A percentile compares a stretch with the other conserved stretches of the same genome.
phyloP scores from a whole-genome alignment of 2,888 invertebrate genomes.

The Phragmatobia fuliginosa region DNA sequence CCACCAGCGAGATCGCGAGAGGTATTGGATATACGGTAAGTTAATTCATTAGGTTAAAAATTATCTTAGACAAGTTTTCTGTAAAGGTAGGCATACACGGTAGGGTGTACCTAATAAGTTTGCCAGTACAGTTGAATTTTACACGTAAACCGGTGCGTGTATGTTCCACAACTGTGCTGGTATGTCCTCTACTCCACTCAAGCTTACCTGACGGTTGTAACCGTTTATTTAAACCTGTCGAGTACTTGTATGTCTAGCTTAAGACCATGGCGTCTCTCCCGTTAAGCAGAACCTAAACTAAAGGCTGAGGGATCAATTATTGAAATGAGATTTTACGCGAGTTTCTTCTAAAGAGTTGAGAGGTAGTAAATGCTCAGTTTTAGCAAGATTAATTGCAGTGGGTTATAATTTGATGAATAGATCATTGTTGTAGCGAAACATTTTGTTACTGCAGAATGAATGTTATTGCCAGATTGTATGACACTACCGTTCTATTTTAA shows the following conservation, averaged over 20 bases:
- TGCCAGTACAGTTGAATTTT: too few species aligned
- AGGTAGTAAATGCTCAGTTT: not conserved
- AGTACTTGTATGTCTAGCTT: too few species aligned
- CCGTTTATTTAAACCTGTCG: too few species aligned
- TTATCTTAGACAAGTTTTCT: not conserved
- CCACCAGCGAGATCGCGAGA: too few species aligned
- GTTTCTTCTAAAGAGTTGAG: not conserved
- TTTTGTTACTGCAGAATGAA: not conserved
- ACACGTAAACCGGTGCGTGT: too few species aligned
- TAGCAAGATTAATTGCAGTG: not conserved
- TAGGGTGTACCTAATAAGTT: too few species aligned
- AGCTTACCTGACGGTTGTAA: too few species aligned
- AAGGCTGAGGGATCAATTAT: not conserved
- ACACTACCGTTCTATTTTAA: conserved; percentile 16
- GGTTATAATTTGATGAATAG: not conserved
- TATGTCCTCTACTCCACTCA: too few species aligned
- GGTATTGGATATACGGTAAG: too few species aligned
- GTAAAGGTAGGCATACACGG: too few species aligned
- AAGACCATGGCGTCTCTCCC: not conserved
- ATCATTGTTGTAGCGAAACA: not conserved
- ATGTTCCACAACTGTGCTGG: too few species aligned
- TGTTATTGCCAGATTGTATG: not conserved
- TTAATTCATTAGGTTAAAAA: too few species aligned
- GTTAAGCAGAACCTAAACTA: not conserved
- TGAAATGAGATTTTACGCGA: not conserved